phyloP scores from a whole-genome alignment of 2,888 invertebrate genomes.

The Lasioglossum vierecki region DNA sequence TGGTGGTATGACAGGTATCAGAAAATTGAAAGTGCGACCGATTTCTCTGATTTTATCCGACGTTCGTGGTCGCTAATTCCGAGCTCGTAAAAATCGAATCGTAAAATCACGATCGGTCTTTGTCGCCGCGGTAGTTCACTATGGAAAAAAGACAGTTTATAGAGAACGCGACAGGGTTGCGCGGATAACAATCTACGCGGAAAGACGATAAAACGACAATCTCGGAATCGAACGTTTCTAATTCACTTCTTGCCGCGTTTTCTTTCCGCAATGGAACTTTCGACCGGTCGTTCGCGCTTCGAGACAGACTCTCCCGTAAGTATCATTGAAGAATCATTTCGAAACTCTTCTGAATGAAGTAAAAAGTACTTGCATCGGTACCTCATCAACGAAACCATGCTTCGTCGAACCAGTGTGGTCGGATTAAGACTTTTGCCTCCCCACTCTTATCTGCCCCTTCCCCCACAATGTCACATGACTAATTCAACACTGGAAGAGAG shows the following conservation, averaged over 20 bases:
- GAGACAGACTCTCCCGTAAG: neutral
- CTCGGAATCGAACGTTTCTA: conserved; percentile 19
- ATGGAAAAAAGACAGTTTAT: neutral
- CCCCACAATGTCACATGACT: too few relatives aligned
- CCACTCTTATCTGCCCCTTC: too few relatives aligned
- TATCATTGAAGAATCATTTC: neutral
- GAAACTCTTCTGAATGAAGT: neutral
- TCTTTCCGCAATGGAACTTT: conserved; percentile 5
- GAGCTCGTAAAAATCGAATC: conserved; percentile 4
- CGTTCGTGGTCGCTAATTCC: neutral
- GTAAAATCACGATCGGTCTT: conserved; percentile 3
- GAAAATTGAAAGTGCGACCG: neutral
- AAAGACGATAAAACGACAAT: conserved; percentile 13
- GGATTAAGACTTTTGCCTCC: too few relatives aligned
- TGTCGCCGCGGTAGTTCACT: neutral
- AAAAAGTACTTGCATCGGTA: neutral
- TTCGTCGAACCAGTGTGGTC: too few relatives aligned
- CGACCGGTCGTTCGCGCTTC: neutral
- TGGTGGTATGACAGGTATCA: too few relatives aligned
- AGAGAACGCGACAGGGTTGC: neutral
- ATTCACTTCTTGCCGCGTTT: conserved; percentile 10
- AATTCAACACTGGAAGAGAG: too few relatives aligned
- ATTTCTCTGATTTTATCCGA: neutral
- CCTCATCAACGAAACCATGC: too few relatives aligned
- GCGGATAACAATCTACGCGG: neutral